Percentiles rank a stretch among this genome's conserved stretches.
Conservation (phyloP, 2,797 vertebrate genomes). For the Cirrhinus mrigala region DNA sequence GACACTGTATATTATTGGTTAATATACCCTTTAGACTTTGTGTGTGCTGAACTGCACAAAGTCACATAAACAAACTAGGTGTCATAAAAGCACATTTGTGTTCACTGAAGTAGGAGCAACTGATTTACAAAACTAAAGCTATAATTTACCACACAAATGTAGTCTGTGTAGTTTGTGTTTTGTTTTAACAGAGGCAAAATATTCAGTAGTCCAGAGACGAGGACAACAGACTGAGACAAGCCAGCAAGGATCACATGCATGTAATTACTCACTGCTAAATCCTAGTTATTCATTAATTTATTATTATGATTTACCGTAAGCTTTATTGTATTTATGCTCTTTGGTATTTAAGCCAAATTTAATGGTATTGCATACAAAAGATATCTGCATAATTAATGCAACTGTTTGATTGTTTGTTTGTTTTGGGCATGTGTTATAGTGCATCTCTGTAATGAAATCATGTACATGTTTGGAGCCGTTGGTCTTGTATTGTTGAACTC, state of each 20-base stretch:
- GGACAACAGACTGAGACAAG: neutral
- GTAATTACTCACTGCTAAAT: neutral
- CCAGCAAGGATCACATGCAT: neutral
- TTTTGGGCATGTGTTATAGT: neutral
- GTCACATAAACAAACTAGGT: too few species aligned
- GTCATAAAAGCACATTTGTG: too few species aligned
- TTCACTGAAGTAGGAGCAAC: too few species aligned
- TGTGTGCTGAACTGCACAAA: neutral
- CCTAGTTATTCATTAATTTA: too few species aligned
- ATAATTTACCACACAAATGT: too few species aligned
- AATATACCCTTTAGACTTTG: neutral
- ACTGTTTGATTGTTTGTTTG: neutral
- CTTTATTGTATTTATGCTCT: neutral
- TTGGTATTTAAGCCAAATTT: too few species aligned
- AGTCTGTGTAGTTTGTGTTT: too few species aligned
- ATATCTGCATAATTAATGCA: neutral
- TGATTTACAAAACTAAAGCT: too few species aligned
- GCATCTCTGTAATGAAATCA: neutral
- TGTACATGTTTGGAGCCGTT: conserved; percentile 37
- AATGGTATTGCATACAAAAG: neutral
- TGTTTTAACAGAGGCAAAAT: too few species aligned
- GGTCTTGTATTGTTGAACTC: conserved; percentile 16
- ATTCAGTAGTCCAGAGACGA: neutral
- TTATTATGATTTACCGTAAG: too few species aligned
- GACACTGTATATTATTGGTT: too few species aligned